A percentile compares a stretch with the other conserved stretches of the same genome.
phyloP scores from a whole-genome alignment of 2,888 invertebrate genomes.

The Ornithoptera alexandrae region DNA sequence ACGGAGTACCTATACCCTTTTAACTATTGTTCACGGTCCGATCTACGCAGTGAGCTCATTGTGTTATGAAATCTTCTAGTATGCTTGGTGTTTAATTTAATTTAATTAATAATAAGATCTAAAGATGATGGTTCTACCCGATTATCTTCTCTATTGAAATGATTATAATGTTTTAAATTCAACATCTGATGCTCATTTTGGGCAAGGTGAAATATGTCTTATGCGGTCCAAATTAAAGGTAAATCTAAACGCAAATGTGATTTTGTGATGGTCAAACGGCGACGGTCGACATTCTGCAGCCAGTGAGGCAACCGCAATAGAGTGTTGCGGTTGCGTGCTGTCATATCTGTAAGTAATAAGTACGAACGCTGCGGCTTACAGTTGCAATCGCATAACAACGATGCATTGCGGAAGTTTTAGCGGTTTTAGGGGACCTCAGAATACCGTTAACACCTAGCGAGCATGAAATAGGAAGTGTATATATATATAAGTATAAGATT shows the following conservation, averaged over 20 bases:
- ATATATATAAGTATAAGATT: too few relatives aligned
- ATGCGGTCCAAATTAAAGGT: not conserved
- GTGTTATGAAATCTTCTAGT: too few relatives aligned
- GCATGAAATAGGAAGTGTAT: not conserved
- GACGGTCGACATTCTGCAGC: slow-evolving; percentile 46
- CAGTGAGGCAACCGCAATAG: slow-evolving; percentile 42
- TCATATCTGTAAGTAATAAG: slow-evolving; percentile 16
- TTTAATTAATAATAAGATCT: too few relatives aligned
- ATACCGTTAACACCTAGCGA: not conserved
- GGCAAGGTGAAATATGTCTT: not conserved
- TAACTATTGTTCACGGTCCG: too few relatives aligned
- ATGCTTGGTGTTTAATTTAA: too few relatives aligned
- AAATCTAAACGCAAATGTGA: not conserved
- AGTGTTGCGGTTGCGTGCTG: slow-evolving; percentile 37
- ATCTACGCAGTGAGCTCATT: too few relatives aligned
- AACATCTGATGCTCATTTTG: too few relatives aligned
- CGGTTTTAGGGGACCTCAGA: not conserved
- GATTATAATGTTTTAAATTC: too few relatives aligned
- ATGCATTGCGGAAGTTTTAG: slow-evolving; percentile 3
- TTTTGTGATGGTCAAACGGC: slow-evolving; percentile 34
- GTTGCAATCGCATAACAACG: not conserved
- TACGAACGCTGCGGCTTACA: slow-evolving; percentile 6
- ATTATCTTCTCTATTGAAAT: too few relatives aligned
- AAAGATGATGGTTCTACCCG: too few relatives aligned
- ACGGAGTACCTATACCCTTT: too few relatives aligned